Conservation (phyloP, 2,888 invertebrate genomes). For the Scaptomyza reducta region DNA sequence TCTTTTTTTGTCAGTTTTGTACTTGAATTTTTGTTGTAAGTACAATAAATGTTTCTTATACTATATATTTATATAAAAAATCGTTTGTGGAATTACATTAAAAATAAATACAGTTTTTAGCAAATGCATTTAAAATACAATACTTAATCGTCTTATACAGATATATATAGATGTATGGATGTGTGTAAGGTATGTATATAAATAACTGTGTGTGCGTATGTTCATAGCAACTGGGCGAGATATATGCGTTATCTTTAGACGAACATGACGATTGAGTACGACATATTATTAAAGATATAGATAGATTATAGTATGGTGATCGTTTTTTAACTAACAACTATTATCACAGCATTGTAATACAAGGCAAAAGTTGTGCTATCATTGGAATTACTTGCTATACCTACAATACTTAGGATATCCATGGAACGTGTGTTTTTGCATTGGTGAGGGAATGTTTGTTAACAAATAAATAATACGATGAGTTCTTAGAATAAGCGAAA, state of each 20-base stretch:
- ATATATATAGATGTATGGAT: constrained; percentile 2
- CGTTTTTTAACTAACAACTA: constrained; percentile 49
- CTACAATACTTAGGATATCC: constrained; percentile 35
- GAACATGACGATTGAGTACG: constrained; percentile 8
- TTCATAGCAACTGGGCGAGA: constrained; percentile 51
- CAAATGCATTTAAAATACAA: no score
- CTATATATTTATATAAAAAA: constrained; percentile 7
- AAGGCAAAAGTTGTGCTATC: constrained; percentile 53
- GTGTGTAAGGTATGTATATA: not conserved
- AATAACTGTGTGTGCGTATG: not conserved
- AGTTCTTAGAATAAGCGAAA: constrained; percentile 29
- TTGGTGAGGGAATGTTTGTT: constrained; percentile 36
- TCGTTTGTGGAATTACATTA: not conserved
- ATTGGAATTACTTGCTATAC: constrained; percentile 13
- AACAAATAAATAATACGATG: constrained; percentile 54
- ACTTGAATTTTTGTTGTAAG: constrained; percentile 22
- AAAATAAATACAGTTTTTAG: no score
- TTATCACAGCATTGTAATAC: constrained; percentile 73
- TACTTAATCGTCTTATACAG: not conserved
- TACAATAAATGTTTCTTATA: constrained; percentile 16
- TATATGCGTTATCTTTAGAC: constrained; percentile 18
- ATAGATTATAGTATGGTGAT: constrained; percentile 33
- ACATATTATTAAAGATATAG: not conserved
- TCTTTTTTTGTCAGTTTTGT: constrained; percentile 14
- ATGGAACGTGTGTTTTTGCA: constrained; percentile 34